A percentile compares a stretch with the other conserved stretches of the same genome.
These are phyloP conservation scores for Euzophera pinguis DNA, from an alignment of 2,888 invertebrate species.

Conservation along the genomic window DNA sequence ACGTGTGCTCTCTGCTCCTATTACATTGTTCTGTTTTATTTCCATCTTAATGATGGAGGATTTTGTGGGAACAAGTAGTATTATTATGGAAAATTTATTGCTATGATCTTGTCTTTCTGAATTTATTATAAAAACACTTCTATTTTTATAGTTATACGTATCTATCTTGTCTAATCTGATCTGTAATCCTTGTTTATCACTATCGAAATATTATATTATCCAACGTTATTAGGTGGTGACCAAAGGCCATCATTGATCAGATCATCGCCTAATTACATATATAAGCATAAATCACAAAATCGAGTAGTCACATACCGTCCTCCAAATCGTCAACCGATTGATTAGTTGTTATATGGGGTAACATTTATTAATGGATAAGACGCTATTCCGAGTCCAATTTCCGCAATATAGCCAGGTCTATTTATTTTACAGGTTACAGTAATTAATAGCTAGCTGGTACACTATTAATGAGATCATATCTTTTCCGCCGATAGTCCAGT, in stretches of 20 bases:
- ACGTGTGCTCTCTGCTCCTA: constrained; percentile 39
- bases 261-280: too few relatives aligned
- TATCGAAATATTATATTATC: too few relatives aligned
- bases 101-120: background rate
- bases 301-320: background rate
- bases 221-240: too few relatives aligned
- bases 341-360: constrained; percentile 1
- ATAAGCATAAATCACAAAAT: background rate
- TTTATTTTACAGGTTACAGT: constrained; percentile 1
- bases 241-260: too few relatives aligned
- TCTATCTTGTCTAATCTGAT: too few relatives aligned
- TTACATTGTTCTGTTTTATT: constrained; percentile 45
- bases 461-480: constrained; percentile 9
- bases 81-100: background rate
- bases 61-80: constrained; percentile 18
- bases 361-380: constrained; percentile 2
- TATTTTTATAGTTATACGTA: too few relatives aligned
- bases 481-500: constrained; percentile 4
- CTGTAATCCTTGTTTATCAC: too few relatives aligned
- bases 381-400: background rate
- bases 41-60: constrained; percentile 38
- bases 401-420: constrained; percentile 1
- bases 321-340: background rate
- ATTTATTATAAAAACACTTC: too few relatives aligned
- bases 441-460: constrained; percentile 1